These are phyloP conservation scores for Tanytarsus gracilentus DNA, from an alignment of 2,888 invertebrate species.

Conservation along the genomic window DNA sequence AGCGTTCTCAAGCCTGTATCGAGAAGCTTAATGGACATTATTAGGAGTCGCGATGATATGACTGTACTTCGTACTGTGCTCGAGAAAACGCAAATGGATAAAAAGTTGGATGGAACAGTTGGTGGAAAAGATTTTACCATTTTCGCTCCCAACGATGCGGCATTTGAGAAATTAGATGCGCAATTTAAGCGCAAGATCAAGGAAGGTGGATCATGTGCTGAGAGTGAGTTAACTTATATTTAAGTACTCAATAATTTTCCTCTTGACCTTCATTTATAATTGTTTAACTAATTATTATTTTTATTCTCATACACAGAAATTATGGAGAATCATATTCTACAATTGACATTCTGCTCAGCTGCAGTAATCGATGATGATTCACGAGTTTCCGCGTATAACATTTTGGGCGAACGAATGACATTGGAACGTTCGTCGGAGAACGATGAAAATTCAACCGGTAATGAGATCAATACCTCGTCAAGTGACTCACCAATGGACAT, in stretches of 20 bases:
- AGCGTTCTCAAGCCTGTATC: slow-evolving; percentile 51
- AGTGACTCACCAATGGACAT: slow-evolving; percentile 45
- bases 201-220: slow-evolving; percentile 50
- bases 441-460: background rate
- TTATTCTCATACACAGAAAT: slow-evolving; percentile 45
- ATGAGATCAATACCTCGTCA: slow-evolving; percentile 43
- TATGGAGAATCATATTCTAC: slow-evolving; percentile 56
- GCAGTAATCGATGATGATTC: slow-evolving; percentile 44
- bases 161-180: slow-evolving; percentile 52
- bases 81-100: slow-evolving; percentile 49
- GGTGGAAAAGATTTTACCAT: slow-evolving; percentile 50
- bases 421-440: slow-evolving; percentile 35
- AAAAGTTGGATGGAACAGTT: slow-evolving; percentile 40
- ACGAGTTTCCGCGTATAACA: slow-evolving; percentile 41
- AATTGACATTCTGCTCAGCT: slow-evolving; percentile 58
- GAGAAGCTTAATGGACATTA: slow-evolving; percentile 49
- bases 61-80: slow-evolving; percentile 48
- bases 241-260: background rate
- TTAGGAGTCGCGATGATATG: slow-evolving; percentile 50
- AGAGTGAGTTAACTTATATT: slow-evolving; percentile 45
- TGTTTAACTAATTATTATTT: background rate
- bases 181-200: slow-evolving; percentile 47
- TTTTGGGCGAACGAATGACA: slow-evolving; percentile 40
- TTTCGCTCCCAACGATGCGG: slow-evolving; percentile 58
- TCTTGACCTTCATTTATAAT: too few relatives aligned